phyloP scores from a whole-genome alignment of 1,140 invertebrate species.

The Macrobrachium nipponense region DNA sequence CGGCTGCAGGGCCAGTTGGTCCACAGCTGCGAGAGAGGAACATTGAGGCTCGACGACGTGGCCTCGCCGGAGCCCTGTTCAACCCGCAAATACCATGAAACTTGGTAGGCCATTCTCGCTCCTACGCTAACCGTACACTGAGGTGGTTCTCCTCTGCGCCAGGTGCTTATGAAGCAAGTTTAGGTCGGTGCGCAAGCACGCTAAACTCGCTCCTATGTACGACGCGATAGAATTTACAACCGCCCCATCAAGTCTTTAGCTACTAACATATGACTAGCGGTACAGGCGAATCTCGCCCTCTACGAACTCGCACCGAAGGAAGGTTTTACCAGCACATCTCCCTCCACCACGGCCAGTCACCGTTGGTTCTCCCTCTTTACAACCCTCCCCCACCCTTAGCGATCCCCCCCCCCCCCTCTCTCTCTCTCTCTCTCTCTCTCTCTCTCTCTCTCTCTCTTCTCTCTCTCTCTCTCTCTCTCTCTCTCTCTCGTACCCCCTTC shows the following conservation, averaged over 20 bases:
- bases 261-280: slow-evolving; percentile 47
- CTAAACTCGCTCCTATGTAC: slow-evolving; percentile 57
- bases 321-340: slow-evolving; percentile 18
- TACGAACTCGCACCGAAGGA: slow-evolving; percentile 6
- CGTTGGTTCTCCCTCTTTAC: slow-evolving; percentile 57
- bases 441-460: slow-evolving; percentile 48
- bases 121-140: slow-evolving; percentile 13
- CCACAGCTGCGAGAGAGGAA: slow-evolving; percentile 58
- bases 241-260: slow-evolving; percentile 40
- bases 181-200: slow-evolving; percentile 41
- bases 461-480: slow-evolving; percentile 27
- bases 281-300: slow-evolving; percentile 43
- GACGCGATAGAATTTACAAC: slow-evolving; percentile 60
- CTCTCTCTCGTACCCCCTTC: slow-evolving; percentile 31
- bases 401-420: not conserved
- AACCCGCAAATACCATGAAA: slow-evolving; percentile 56
- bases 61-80: slow-evolving; percentile 58
- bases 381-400: not conserved
- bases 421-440: slow-evolving; percentile 4
- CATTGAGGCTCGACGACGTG: slow-evolving; percentile 43
- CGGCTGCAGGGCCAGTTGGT: slow-evolving; percentile 49
- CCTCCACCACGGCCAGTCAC: slow-evolving; percentile 56
- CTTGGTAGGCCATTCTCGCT: slow-evolving; percentile 25
- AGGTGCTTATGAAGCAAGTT: slow-evolving; percentile 49
- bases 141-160: slow-evolving; percentile 11